Evolutionary conservation across 2,797 vertebrate species (phyloP).

Genomic region (Esox masquinongy): DNA sequence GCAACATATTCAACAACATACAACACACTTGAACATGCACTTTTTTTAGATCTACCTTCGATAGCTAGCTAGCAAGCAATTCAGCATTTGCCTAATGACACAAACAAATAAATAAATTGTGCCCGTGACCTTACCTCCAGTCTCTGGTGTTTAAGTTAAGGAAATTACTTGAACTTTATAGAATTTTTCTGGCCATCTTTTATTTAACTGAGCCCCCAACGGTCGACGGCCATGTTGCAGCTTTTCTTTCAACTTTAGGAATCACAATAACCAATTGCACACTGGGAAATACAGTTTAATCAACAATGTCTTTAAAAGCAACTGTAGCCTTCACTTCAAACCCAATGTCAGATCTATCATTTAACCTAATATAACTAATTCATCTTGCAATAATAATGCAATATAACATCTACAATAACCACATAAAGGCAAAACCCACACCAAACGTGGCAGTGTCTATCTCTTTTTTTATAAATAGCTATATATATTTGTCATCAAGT

Average conservation of each 20-base stretch:
- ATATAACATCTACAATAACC: too few species aligned
- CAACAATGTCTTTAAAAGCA: background rate
- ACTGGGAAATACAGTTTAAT: background rate
- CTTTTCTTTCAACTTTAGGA: background rate
- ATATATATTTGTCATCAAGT: conserved; percentile 23
- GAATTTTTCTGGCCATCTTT: too few species aligned
- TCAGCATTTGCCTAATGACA: background rate
- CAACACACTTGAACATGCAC: too few species aligned
- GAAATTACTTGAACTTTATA: background rate
- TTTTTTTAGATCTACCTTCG: background rate
- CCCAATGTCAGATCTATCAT: background rate
- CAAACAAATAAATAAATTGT: background rate
- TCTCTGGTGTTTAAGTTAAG: background rate
- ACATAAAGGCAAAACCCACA: too few species aligned
- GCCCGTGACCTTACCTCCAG: background rate
- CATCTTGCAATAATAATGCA: too few species aligned
- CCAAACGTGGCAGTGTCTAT: background rate
- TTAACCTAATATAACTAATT: too few species aligned
- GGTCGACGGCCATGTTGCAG: background rate
- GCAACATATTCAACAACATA: background rate
- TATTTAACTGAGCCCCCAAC: background rate
- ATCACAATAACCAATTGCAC: background rate
- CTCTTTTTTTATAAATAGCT: conserved; percentile 37
- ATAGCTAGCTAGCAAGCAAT: background rate
- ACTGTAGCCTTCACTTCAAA: background rate